Percentiles rank a stretch among this genome's conserved stretches.
Evolutionary conservation across 2,888 invertebrate species (phyloP).

Genomic region (Smittia sp.): DNA sequence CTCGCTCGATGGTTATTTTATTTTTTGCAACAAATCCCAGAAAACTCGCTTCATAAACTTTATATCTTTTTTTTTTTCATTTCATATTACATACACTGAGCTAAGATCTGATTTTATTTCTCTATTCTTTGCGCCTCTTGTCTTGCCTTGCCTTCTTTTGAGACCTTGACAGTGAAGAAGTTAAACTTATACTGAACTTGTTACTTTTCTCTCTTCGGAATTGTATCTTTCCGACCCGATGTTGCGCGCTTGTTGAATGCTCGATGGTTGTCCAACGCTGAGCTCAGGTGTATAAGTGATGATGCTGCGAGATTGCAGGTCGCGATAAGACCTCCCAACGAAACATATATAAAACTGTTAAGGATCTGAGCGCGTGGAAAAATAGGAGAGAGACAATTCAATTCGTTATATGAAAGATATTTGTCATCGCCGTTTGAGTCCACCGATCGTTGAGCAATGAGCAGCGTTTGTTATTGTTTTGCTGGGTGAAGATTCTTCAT

Average conservation of each 20-base stretch:
- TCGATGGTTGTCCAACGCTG: background rate
- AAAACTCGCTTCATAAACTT: conserved; percentile 27
- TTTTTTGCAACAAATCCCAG: conserved; percentile 19
- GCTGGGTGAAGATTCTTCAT: too few species aligned
- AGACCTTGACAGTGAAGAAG: conserved; percentile 56
- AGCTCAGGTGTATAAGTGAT: background rate
- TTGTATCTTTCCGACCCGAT: background rate
- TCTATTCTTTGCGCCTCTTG: background rate
- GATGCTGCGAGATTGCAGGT: too few species aligned
- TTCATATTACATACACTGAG: background rate
- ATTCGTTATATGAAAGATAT: too few species aligned
- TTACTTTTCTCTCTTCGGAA: conserved; percentile 31
- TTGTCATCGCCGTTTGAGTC: too few species aligned
- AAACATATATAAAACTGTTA: background rate
- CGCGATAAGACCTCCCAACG: background rate
- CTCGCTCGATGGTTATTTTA: background rate
- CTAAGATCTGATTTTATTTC: background rate
- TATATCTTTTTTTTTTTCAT: conserved; percentile 1
- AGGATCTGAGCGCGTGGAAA: too few species aligned
- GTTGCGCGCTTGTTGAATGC: conserved; percentile 16
- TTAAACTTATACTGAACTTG: conserved; percentile 48
- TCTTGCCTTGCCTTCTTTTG: conserved; percentile 15
- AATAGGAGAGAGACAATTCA: too few species aligned
- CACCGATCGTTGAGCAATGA: too few species aligned
- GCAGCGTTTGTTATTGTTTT: too few species aligned